Evolutionary conservation across 1,140 invertebrate species (phyloP).

Genomic region (Brachionus rubens): DNA sequence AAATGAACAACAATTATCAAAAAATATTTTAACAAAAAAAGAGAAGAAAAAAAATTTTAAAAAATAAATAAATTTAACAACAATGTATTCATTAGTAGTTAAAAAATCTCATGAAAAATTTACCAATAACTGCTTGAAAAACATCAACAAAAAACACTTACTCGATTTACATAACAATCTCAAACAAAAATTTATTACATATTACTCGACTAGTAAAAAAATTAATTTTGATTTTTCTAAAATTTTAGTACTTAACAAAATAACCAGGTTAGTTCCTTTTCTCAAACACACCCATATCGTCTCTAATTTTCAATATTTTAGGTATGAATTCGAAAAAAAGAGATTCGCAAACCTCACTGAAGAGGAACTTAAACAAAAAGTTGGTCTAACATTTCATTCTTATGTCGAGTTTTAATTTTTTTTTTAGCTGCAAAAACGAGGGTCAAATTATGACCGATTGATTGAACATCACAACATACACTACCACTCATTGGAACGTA

Average conservation of each 20-base stretch:
- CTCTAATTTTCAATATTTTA: neutral
- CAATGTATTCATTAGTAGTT: too few species aligned
- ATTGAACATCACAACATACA: conserved; percentile 74
- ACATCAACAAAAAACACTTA: too few species aligned
- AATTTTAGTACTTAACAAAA: conserved; percentile 46
- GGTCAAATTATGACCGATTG: conserved; percentile 77
- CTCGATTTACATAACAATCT: too few species aligned
- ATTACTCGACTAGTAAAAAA: neutral
- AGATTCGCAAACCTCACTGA: neutral
- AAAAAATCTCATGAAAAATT: too few species aligned
- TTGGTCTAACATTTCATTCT: neutral
- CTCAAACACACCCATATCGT: neutral
- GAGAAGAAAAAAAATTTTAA: too few species aligned
- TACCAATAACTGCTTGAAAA: too few species aligned
- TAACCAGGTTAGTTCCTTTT: conserved; percentile 26
- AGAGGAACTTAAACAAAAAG: conserved; percentile 25
- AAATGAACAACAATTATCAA: too few species aligned
- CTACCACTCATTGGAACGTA: conserved; percentile 70
- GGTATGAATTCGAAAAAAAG: conserved; percentile 44
- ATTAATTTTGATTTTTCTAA: conserved; percentile 44
- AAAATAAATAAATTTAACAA: too few species aligned
- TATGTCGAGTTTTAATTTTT: conserved; percentile 32
- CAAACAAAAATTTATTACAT: too few species aligned
- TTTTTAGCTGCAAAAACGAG: conserved; percentile 64
- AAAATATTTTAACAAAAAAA: too few species aligned